Conservation (phyloP, 1,140 invertebrate species). For the Bombus difficillimus region DNA sequence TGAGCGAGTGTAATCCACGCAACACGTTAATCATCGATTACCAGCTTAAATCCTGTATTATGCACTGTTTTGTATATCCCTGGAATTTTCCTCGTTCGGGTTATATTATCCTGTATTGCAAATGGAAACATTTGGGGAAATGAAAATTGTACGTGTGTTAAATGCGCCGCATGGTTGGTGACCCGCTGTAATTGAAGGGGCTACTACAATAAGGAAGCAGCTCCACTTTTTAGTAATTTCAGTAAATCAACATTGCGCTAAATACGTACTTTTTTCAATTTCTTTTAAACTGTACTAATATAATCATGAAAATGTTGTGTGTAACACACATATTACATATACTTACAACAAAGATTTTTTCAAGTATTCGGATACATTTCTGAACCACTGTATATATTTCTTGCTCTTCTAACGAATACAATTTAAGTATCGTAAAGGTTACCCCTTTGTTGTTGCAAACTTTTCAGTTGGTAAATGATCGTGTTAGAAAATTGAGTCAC, state of each 20-base stretch:
- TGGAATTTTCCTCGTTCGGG: slow-evolving; percentile 1
- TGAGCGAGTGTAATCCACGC: slow-evolving; percentile 9
- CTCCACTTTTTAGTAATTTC: not conserved
- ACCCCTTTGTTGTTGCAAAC: not conserved
- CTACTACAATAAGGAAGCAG: not conserved
- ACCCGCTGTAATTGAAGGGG: not conserved
- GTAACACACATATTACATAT: no score
- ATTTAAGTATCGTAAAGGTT: no score
- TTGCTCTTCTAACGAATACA: no score
- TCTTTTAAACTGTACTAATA: not conserved
- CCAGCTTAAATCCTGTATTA: slow-evolving; percentile 33
- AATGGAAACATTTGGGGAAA: not conserved
- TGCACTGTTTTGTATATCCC: slow-evolving; percentile 2
- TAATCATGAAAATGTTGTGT: not conserved
- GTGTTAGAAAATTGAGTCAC: slow-evolving; percentile 44
- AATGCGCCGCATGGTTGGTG: slow-evolving; percentile 16
- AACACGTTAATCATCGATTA: slow-evolving; percentile 43
- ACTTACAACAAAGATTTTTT: no score
- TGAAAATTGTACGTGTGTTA: slow-evolving; percentile 35
- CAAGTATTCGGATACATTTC: no score
- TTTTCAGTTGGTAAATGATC: not conserved
- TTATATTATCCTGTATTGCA: not conserved
- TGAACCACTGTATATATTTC: no score
- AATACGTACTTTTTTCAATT: not conserved
- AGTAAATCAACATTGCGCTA: not conserved